These are phyloP conservation scores for Macrosteles quadrilineatus DNA, from an alignment of 1,140 invertebrate species.

Conservation along the genomic window DNA sequence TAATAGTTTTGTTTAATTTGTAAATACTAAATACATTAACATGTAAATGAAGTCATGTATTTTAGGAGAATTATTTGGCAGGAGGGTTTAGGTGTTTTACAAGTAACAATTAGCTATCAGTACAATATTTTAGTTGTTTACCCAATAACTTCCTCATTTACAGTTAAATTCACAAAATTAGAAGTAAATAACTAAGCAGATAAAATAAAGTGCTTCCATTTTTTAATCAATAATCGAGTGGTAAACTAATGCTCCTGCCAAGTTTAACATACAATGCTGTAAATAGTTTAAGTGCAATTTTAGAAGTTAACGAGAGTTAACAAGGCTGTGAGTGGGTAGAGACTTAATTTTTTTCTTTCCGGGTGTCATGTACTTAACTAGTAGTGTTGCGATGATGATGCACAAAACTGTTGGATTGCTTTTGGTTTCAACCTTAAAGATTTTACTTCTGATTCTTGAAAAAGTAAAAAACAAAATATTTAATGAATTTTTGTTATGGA, in stretches of 20 bases:
- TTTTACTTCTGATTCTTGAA: not conserved
- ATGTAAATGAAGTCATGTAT: no score
- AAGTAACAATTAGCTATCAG: no score
- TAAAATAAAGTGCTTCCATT: not conserved
- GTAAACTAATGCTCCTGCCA: not conserved
- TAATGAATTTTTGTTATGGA: not conserved
- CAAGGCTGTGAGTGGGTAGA: slow-evolving; percentile 7
- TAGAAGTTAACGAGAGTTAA: slow-evolving; percentile 13
- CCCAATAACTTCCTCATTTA: no score
- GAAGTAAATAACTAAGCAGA: no score
- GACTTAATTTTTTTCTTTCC: not conserved
- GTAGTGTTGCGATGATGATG: not conserved
- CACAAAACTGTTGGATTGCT: not conserved
- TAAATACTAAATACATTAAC: no score
- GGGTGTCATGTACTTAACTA: not conserved
- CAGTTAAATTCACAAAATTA: no score
- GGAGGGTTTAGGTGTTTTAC: no score
- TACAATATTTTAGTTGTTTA: no score
- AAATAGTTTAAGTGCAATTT: slow-evolving; percentile 11
- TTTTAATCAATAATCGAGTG: not conserved
- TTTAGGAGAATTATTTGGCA: no score
- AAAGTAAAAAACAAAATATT: not conserved
- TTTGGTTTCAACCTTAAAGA: not conserved
- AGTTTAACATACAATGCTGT: not conserved
- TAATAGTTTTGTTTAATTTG: no score